These are phyloP conservation scores for Watsonalla cultraria DNA, from an alignment of 2,888 invertebrate species.

Conservation along the genomic window DNA sequence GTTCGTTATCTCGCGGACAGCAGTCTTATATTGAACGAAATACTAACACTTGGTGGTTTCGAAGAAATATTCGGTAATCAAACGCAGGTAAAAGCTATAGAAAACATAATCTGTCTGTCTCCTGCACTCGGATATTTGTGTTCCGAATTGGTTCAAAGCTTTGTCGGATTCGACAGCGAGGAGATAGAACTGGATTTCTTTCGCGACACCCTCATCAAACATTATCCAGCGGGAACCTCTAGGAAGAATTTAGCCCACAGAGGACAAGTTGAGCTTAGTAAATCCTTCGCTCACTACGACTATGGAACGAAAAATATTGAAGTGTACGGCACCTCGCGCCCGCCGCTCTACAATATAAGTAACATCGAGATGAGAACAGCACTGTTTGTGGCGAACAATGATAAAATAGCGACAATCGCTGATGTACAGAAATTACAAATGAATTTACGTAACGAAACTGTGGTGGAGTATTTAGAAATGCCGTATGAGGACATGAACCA, in stretches of 20 bases:
- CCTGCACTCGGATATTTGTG: constrained; percentile 13
- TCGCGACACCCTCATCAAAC: constrained; percentile 5
- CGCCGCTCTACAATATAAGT: constrained; percentile 18
- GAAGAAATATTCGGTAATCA: not conserved
- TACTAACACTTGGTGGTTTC: constrained; percentile 1
- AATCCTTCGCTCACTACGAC: constrained; percentile 19
- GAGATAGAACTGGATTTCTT: constrained; percentile 19
- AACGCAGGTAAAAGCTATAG: not conserved
- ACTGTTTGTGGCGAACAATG: constrained; percentile 24
- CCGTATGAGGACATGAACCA: constrained; percentile 22
- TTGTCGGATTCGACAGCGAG: constrained; percentile 13
- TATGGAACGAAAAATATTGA: constrained; percentile 19
- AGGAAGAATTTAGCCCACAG: constrained; percentile 14
- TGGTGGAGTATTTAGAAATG: constrained; percentile 21
- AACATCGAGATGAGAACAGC: constrained; percentile 13
- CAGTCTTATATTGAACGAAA: constrained; percentile 7
- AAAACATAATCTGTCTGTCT: constrained; percentile 7
- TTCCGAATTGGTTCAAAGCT: constrained; percentile 1
- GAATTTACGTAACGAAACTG: constrained; percentile 20
- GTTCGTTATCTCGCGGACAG: not conserved
- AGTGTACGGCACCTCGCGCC: constrained; percentile 15
- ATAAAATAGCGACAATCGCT: constrained; percentile 17
- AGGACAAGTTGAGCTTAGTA: constrained; percentile 6
- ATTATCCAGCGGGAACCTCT: constrained; percentile 22
- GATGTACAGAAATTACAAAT: constrained; percentile 20